Evolutionary conservation across 2,113 vertebrate genomes (phyloP), one percentile per base, ranked within the genome.

Genomic region (Cisticola juncidis): DNA sequence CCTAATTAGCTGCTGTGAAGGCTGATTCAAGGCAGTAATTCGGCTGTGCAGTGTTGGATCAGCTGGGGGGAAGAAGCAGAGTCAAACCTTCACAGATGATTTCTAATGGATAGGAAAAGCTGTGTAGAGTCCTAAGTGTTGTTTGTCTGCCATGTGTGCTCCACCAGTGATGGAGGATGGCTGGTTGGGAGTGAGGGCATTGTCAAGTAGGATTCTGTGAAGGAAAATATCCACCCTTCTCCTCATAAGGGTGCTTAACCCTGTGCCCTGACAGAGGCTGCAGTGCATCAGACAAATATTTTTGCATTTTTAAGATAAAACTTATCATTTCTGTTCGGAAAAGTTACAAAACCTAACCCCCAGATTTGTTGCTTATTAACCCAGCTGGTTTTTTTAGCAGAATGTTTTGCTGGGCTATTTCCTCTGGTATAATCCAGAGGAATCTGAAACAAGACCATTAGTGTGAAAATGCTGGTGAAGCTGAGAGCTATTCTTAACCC

Each of bases 131-230:
- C 22, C 13, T 21, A 36, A 48, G 17, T 14, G 56, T 2, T 31
- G 21, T 74, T 84, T 65, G 22, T 36, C 9, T 77, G 69, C 50
- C 36, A 28, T 0, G 0, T 62, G 40, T 29, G 36, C 47, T 38
- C 44, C 23, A 11, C 11, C 4, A 23, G 40, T 24, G 61, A n/a
- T 0, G 4, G 47, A 61, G 48, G 24, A 16, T 0, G 6, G 42
- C 26, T 62, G 62, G 9, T 0, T 76, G 38, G 66, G 33, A 83
- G 44, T 0, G 0, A 53, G 25, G 72, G 13, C 4, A 2, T 33
- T 68, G 28, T 17, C 38, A 12, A 26, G 53, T 16, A 35, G 26
- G 38, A 14, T 23, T 57, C 45, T 84, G 16, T 15, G 40, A 28
- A 54, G 54, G 19, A 86, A 31, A 71, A 44, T 36, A 66, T 36